These are phyloP conservation scores for Fragum fragum DNA, from an alignment of 2,888 invertebrate species.

Conservation along the genomic window DNA sequence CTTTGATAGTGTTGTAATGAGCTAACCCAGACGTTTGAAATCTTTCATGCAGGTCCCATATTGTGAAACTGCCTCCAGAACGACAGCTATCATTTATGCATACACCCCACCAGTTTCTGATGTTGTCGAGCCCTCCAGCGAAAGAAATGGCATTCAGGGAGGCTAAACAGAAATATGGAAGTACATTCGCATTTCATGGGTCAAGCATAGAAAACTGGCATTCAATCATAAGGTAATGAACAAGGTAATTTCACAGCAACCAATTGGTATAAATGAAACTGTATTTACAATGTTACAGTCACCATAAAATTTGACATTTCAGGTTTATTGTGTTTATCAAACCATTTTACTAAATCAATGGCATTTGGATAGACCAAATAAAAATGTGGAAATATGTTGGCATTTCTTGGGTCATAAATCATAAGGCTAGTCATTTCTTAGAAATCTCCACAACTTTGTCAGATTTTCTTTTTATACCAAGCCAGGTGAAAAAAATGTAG, in stretches of 20 bases:
- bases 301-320: too few relatives aligned
- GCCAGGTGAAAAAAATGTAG: too few relatives aligned
- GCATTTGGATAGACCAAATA: constrained; percentile 76
- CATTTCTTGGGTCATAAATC: constrained; percentile 85
- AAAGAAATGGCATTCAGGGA: constrained; percentile 81
- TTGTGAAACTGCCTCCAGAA: constrained; percentile 81
- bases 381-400: constrained; percentile 82
- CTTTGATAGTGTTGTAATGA: neutral
- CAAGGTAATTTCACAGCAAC: too few relatives aligned
- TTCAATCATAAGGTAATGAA: constrained; percentile 80
- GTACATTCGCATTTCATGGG: constrained; percentile 85
- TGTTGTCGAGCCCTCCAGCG: constrained; percentile 83
- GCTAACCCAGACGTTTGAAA: neutral
- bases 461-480: too few relatives aligned
- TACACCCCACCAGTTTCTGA: constrained; percentile 84
- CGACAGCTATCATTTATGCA: constrained; percentile 77
- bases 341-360: constrained; percentile 83
- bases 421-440: too few relatives aligned
- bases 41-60: constrained; percentile 75
- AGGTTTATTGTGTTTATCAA: constrained; percentile 78
- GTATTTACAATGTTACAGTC: too few relatives aligned
- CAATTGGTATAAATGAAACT: too few relatives aligned
- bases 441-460: too few relatives aligned
- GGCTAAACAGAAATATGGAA: constrained; percentile 78
- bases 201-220: constrained; percentile 86